Base-by-base conservation (phyloP, 2,113 vertebrate species). In the human (Homo sapiens) region DNA sequence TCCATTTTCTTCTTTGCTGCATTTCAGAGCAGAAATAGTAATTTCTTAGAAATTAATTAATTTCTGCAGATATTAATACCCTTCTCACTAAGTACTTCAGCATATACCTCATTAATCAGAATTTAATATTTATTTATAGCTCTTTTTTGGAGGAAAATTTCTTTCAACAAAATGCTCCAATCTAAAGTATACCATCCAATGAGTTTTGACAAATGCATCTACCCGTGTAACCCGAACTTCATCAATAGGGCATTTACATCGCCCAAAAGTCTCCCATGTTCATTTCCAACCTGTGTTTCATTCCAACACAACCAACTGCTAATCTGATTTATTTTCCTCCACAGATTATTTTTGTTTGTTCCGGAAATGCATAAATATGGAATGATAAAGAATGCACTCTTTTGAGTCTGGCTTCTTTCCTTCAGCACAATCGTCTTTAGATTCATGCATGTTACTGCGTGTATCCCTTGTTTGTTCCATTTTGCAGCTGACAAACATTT, bases 401-500 rank as follows among this genome's bases (percentile, higher is more conserved):
- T 78, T 80, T 66, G 86, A 43, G 16, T 66, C 76, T 83, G 76
- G 45, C 23, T 87, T 45, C 45, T 93, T 93, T 94, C 68, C 40
- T 35, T 85, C 43, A 57, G n/a, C 3, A 6, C 40, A 48, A 50
- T 16, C 40, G 48, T 95, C 48, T 79, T 70, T 23, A 92, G 52
- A 79, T 55, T 88, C 50, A 48, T 76, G 30, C 12, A 1, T 35
- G 7, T 17, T 80, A 38, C 20, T 70, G 32, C 7, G 6, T 2
- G 16, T 13, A 30, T 40, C 30, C 17, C 8, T 22, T 55, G 30
- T 57, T 17, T 52, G 35, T 17, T 75, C 40, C 8, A 1, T 38
- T 70, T 86, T 88, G 72, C 48, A 40, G 35, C 8, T n/a, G 64
- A 52, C 73, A 96, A 70, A 17, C 14, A 48, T 40, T 78, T 66